These are phyloP conservation scores for Protonibea diacanthus DNA, from an alignment of 2,797 vertebrate species.

Conservation along the genomic window DNA sequence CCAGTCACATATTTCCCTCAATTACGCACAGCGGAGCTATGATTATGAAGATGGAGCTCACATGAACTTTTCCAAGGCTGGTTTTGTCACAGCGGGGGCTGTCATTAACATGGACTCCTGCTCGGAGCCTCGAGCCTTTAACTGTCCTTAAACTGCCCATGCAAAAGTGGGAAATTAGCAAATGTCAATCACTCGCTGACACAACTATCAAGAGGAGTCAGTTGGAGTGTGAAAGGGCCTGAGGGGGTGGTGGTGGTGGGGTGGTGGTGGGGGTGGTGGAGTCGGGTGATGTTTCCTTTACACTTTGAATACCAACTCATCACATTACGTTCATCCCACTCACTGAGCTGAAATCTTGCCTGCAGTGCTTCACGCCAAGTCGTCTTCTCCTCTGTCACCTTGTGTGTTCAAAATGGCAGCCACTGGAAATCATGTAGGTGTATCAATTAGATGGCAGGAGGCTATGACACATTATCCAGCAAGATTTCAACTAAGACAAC, in stretches of 20 bases:
- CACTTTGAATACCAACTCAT: conserved; percentile 66
- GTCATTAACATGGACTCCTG: conserved; percentile 70
- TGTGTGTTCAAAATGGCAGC: conserved; percentile 60
- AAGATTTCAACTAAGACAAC: conserved; percentile 14
- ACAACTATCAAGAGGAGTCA: conserved; percentile 51
- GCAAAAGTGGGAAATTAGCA: conserved; percentile 72
- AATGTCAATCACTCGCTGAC: conserved; percentile 78
- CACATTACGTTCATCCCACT: conserved; percentile 60
- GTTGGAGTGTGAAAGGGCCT: conserved; percentile 43
- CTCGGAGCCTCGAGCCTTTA: conserved; percentile 58
- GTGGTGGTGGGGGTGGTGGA: conserved; percentile 11
- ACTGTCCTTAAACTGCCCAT: conserved; percentile 60
- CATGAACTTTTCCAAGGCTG: conserved; percentile 35
- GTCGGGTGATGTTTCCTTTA: conserved; percentile 27
- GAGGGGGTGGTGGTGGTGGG: conserved; percentile 18
- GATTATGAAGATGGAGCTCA: conserved; percentile 24
- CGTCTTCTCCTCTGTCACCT: conserved; percentile 47
- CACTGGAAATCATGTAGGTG: conserved; percentile 49
- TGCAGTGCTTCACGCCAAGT: conserved; percentile 52
- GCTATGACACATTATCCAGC: conserved; percentile 34
- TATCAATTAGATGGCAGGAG: conserved; percentile 62
- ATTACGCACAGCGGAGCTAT: conserved; percentile 2
- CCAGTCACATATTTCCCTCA: not conserved
- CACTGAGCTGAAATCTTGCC: conserved; percentile 62
- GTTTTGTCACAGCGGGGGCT: conserved; percentile 50